Percentiles rank a stretch among this genome's conserved stretches.
phyloP scores from a whole-genome alignment of 2,113 vertebrate species.

The Phaethon lepturus region DNA sequence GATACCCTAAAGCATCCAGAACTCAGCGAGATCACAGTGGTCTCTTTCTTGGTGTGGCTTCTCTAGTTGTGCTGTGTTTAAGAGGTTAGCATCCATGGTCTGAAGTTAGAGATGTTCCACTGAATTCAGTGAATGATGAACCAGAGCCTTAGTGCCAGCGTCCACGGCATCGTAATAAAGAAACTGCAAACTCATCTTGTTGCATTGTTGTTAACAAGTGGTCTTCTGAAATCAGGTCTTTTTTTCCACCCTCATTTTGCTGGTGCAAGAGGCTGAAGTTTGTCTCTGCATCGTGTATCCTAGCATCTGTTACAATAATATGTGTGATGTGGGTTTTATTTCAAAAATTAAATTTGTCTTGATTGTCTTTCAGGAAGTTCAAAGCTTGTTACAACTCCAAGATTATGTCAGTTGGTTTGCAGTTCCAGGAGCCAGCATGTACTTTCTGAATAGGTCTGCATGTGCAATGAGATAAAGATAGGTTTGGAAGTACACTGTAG shows the following conservation, averaged over 20 bases:
- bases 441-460: conserved; percentile 4
- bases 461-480: conserved; percentile 55
- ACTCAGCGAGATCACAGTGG: neutral
- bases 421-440: conserved; percentile 13
- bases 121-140: neutral
- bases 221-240: neutral
- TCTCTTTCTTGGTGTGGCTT: neutral
- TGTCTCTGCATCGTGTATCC: neutral
- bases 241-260: neutral
- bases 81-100: neutral
- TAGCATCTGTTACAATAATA: neutral
- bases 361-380: neutral
- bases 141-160: neutral
- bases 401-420: conserved; percentile 35
- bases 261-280: neutral
- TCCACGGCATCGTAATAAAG: neutral
- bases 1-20: neutral
- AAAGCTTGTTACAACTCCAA: neutral
- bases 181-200: neutral
- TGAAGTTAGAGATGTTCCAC: neutral
- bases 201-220: neutral
- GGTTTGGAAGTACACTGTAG: conserved; percentile 20
- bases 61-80: neutral
- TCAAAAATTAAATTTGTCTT: neutral
- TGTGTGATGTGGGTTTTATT: neutral